Evolutionary conservation across 2,113 vertebrate species (phyloP), one percentile per base, ranked within the genome.

Genomic region (Oryzias celebensis): DNA sequence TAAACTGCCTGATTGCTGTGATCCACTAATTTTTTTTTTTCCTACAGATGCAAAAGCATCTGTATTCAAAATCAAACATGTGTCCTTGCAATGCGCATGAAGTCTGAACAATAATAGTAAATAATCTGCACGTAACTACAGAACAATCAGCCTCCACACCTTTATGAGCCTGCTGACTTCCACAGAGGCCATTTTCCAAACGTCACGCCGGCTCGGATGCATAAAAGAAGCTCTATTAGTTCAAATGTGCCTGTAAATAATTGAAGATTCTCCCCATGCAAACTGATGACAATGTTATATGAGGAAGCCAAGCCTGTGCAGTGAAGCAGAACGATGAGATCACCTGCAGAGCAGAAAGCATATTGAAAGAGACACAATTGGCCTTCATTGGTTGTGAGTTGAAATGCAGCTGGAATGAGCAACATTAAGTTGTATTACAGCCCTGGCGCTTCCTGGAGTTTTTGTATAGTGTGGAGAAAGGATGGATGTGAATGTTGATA

Each of bases 161-260:
- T 36, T 36, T 36, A 36, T 36, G 10, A 36, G 36, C 36, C 36
- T 12, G 8, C 36, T 36, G 36, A 36, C 36, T 36, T 36, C 36
- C 36, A 36, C 36, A 36, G 36, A 36, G 10, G 36, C 36, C 36
- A 70, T 65, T 69, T 73, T 75, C 62, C 52, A 49, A 70, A 18
- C 46, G 20, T 48, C 47, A 16, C 8, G 45, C 45, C 5, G n/a
- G 47, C 47, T 48, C 7, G 47, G 10, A 48, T 79, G 36, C 36
- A 36, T 36, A 36, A 36, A 36, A 36, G 36, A 36, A 36, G 36
- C 36, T 36, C 36, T 36, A 36, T 36, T 36, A 36, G 36, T 36
- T 10, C 36, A 36, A 82, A 81, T 80, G 78, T 50, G 59, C 52
- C 18, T 12, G 64, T 77, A 82, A 85, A 82, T 85, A 76, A 81